Evolutionary conservation across 1,140 invertebrate genomes (phyloP).

Genomic region (Euwallacea similis): DNA sequence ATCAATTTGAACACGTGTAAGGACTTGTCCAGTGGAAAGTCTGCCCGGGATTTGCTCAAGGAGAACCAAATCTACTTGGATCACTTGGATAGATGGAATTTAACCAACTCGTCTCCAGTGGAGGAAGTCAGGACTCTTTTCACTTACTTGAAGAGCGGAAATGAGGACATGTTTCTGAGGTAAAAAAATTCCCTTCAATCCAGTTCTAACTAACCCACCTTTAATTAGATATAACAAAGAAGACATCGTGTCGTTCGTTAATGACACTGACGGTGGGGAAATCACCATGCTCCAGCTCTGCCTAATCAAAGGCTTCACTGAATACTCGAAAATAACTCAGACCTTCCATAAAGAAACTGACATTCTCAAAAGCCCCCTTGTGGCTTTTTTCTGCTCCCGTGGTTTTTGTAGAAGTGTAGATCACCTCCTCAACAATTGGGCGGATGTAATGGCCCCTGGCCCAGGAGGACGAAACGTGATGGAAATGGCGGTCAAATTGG

Average conservation of each 20-base stretch:
- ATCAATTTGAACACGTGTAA: slow-evolving; percentile 37
- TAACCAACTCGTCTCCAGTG: background rate
- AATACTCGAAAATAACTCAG: slow-evolving; percentile 12
- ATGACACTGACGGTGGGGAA: slow-evolving; percentile 24
- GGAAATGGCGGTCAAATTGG: slow-evolving; percentile 30
- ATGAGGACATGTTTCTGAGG: slow-evolving; percentile 40
- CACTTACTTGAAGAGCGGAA: slow-evolving; percentile 32
- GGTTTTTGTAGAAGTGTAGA: slow-evolving; percentile 36
- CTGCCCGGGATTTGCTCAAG: slow-evolving; percentile 34
- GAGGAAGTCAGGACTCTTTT: slow-evolving; percentile 27
- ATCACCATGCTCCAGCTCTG: slow-evolving; percentile 38
- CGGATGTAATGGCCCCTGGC: slow-evolving; percentile 14
- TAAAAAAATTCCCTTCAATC: too few species aligned
- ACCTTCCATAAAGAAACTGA: slow-evolving; percentile 1
- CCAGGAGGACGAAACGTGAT: slow-evolving; percentile 23
- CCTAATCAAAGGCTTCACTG: slow-evolving; percentile 38
- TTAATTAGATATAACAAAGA: slow-evolving; percentile 36
- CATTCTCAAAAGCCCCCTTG: slow-evolving; percentile 31
- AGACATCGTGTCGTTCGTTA: slow-evolving; percentile 28
- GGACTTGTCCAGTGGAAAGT: slow-evolving; percentile 23
- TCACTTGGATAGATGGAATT: slow-evolving; percentile 4
- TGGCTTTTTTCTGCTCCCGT: slow-evolving; percentile 33
- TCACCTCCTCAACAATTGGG: slow-evolving; percentile 39
- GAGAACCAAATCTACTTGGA: slow-evolving; percentile 33
- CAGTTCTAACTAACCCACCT: too few species aligned